Evolutionary conservation across 2,888 invertebrate species (phyloP).

Genomic region (Lottia gigantea): DNA sequence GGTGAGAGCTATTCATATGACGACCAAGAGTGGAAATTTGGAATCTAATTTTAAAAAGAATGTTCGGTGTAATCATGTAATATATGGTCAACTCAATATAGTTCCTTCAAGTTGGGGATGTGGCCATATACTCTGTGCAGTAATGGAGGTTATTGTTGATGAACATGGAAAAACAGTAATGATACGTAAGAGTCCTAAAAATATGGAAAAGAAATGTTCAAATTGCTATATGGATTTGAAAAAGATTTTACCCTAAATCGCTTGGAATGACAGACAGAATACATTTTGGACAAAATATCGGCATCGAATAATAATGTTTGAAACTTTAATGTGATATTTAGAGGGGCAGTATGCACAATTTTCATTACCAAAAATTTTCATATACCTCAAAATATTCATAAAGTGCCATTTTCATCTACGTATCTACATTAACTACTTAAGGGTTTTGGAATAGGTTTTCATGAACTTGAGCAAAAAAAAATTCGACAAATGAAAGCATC

Average conservation of each 20-base stretch:
- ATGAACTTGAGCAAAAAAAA: too few species aligned
- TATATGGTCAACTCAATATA: background rate
- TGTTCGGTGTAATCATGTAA: background rate
- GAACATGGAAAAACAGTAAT: background rate
- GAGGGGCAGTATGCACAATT: too few species aligned
- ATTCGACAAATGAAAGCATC: too few species aligned
- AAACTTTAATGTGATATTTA: too few species aligned
- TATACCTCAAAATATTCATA: too few species aligned
- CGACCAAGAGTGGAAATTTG: slow-evolving; percentile 18
- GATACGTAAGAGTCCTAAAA: background rate
- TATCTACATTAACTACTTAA: too few species aligned
- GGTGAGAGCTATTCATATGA: slow-evolving; percentile 27
- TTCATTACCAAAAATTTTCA: too few species aligned
- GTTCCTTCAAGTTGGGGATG: slow-evolving; percentile 5
- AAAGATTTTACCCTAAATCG: background rate
- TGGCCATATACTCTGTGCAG: slow-evolving; percentile 11
- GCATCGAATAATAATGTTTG: too few species aligned
- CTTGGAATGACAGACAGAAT: background rate
- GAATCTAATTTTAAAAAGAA: slow-evolving; percentile 14
- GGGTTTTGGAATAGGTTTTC: too few species aligned
- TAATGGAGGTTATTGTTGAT: background rate
- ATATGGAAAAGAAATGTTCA: background rate
- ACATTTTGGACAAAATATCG: too few species aligned
- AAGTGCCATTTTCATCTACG: too few species aligned
- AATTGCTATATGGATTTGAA: background rate